Evolutionary conservation across 2,888 invertebrate species (phyloP).

Genomic region (Megalurothrips usitatus): DNA sequence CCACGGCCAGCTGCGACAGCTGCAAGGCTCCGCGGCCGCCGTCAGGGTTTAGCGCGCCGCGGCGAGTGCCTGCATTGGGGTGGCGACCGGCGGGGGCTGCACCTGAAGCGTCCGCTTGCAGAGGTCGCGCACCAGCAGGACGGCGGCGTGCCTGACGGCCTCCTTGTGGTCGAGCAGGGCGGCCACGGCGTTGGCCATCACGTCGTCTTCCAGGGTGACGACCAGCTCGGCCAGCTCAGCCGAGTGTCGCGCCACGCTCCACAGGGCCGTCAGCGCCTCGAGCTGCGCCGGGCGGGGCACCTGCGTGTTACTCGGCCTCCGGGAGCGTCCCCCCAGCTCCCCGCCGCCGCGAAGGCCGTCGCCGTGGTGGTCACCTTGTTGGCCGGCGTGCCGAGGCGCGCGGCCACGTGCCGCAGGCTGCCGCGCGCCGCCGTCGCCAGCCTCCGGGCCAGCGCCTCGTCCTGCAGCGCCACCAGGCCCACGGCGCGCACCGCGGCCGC

Average conservation of each 20-base stretch:
- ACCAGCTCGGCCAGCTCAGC: neutral
- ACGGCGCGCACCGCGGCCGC: neutral
- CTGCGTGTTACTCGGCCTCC: neutral
- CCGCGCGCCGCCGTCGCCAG: neutral
- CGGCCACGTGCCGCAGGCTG: neutral
- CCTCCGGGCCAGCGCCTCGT: neutral
- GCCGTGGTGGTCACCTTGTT: neutral
- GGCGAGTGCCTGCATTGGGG: no score
- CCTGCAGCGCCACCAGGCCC: constrained; percentile 4
- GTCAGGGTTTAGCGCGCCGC: no score
- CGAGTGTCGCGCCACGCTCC: constrained; percentile 15
- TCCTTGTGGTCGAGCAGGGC: constrained; percentile 14
- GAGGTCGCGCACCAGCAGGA: constrained; percentile 2
- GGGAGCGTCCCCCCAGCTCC: neutral
- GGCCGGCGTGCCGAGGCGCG: neutral
- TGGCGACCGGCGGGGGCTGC: neutral
- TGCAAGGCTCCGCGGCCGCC: neutral
- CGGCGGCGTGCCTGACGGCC: constrained; percentile 11
- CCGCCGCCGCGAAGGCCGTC: neutral
- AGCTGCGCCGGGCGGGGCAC: neutral
- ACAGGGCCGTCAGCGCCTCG: constrained; percentile 12
- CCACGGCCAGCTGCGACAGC: constrained; percentile 20
- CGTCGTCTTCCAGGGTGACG: constrained; percentile 3
- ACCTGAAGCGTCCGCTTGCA: neutral
- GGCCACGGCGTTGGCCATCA: neutral